These are phyloP conservation scores for Podocnemis expansa DNA, from an alignment of 2,113 vertebrate genomes.

Conservation along the genomic window DNA sequence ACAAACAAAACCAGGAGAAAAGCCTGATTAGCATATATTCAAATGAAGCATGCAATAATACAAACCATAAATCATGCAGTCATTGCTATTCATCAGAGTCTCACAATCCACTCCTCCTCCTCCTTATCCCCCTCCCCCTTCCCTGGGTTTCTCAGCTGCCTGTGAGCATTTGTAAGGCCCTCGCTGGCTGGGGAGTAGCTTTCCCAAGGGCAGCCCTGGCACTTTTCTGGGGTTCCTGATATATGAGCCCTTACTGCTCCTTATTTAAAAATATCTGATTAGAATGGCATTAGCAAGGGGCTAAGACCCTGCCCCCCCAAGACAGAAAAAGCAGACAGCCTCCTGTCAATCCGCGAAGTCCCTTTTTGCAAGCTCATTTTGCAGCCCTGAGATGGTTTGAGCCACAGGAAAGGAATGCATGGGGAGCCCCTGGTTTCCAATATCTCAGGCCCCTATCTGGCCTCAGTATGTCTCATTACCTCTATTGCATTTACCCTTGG, in stretches of 20 bases:
- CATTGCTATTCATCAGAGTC: constrained; percentile 52
- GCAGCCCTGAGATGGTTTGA: too few species aligned
- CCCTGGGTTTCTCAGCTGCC: not conserved
- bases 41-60: constrained; percentile 66
- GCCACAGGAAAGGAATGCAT: not conserved
- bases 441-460: not conserved
- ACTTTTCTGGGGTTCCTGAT: not conserved
- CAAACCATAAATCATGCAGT: constrained; percentile 65
- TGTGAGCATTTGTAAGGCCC: not conserved
- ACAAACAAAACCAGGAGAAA: constrained; percentile 59
- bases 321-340: not conserved
- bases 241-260: not conserved
- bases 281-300: not conserved
- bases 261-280: not conserved
- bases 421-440: not conserved
- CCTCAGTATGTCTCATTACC: not conserved
- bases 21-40: constrained; percentile 72
- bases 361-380: not conserved
- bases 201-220: not conserved
- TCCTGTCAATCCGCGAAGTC: not conserved
- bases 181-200: not conserved
- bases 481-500: not conserved
- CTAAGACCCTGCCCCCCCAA: not conserved
- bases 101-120: not conserved
- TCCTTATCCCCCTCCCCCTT: not conserved